These are phyloP conservation scores for Anthoptus insignis DNA, from an alignment of 2,888 invertebrate species.

Conservation along the genomic window DNA sequence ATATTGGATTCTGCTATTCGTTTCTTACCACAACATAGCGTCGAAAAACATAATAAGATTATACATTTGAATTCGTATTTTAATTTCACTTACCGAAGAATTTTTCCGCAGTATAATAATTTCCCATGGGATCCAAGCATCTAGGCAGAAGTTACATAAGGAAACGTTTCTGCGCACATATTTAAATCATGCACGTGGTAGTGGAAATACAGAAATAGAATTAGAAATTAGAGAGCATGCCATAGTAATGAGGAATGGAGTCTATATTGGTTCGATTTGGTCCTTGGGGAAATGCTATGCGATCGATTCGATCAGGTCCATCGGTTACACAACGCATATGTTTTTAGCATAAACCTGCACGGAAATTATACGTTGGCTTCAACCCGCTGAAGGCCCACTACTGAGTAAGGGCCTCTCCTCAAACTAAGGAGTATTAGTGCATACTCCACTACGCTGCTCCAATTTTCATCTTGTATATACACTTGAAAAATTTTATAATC, in stretches of 20 bases:
- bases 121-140: constrained; percentile 22
- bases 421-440: too few species aligned
- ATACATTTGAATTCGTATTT: not conserved
- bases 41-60: not conserved
- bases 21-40: too few species aligned
- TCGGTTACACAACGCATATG: too few species aligned
- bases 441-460: too few species aligned
- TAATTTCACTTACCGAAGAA: not conserved
- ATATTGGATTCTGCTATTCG: too few species aligned
- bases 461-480: not conserved
- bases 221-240: constrained; percentile 21
- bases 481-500: too few species aligned
- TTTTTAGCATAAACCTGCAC: too few species aligned
- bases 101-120: constrained; percentile 15
- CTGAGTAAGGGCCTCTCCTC: too few species aligned
- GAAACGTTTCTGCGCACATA: constrained; percentile 15
- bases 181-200: constrained; percentile 19
- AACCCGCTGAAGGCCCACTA: too few species aligned
- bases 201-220: constrained; percentile 18
- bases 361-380: too few species aligned
- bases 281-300: constrained; percentile 14
- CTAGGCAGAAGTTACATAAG: constrained; percentile 22
- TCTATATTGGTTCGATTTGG: not conserved
- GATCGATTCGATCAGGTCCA: constrained; percentile 11
- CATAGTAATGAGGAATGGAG: constrained; percentile 7